Evolutionary conservation across 2,797 vertebrate genomes (phyloP).

Genomic region (Urosaurus nigricauda): DNA sequence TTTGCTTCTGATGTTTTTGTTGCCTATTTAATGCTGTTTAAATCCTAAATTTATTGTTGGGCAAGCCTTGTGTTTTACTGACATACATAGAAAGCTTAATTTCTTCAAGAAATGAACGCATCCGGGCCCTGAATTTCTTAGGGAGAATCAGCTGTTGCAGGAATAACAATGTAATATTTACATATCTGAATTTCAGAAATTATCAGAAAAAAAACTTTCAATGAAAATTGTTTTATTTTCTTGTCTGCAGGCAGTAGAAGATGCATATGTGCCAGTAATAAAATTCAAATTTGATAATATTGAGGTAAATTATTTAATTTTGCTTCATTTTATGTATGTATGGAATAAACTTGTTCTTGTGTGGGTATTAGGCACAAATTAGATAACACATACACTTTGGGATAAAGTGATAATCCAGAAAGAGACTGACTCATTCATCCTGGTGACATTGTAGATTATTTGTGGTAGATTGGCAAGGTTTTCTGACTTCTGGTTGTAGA

Average conservation of each 20-base stretch:
- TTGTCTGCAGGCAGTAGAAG: slow-evolving; percentile 91
- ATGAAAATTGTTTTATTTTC: slow-evolving; percentile 16
- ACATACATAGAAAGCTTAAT: background rate
- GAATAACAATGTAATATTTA: background rate
- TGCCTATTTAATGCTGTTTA: background rate
- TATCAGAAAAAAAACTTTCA: background rate
- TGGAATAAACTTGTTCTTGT: background rate
- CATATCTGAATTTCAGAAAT: background rate
- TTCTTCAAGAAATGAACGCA: background rate
- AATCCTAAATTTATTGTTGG: background rate
- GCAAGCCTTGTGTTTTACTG: background rate
- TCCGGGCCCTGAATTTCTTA: background rate
- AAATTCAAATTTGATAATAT: slow-evolving; percentile 98
- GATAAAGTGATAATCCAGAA: background rate
- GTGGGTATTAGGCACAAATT: background rate
- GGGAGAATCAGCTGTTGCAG: background rate
- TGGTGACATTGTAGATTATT: background rate
- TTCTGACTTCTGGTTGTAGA: background rate
- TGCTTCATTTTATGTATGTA: background rate
- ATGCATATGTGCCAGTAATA: slow-evolving; percentile 98
- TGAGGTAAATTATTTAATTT: slow-evolving; percentile 85
- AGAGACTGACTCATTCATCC: background rate
- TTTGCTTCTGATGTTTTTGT: background rate
- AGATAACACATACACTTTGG: background rate
- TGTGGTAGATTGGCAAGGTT: background rate